Base-by-base conservation (phyloP, 37 sponge, comb jelly and placozoan species). In the Beroe forskalii region DNA sequence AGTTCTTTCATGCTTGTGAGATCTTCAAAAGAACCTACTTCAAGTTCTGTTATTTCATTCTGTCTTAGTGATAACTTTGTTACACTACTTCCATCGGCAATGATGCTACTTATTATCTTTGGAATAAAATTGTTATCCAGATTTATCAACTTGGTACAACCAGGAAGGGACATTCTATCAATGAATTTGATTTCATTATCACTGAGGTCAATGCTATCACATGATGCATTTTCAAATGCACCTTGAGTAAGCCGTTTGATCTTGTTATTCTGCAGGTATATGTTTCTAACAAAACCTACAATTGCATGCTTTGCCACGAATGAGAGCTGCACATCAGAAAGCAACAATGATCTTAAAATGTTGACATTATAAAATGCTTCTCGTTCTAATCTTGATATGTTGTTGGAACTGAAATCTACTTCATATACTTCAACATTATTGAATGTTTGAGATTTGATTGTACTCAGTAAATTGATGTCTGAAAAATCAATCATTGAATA, bases 91-190 rank as follows among this genome's bases (percentile, higher is more conserved):
- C 72, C 72, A 33, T 19, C 32, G 17, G 32, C 72, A 32, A 69
- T 69, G 72, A 69, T 69, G 19, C 32, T 37, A 0, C 32, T 35
- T 1, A 69, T 69, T 20, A 27, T 32, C 32, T 32, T 69, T 28
- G 72, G 72, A 69, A 69, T 69, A 9, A 69, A 32, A 35, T 69
- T 69, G 72, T 69, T 32, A 69, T 69, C 39, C 38, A 69, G 39
- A 1, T 69, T 69, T 27, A 69, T 36, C 39, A 17, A 33, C 19
- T 69, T 36, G 1, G 72, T 69, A 33, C 72, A 69, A 6, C 32
- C 72, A 33, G 72, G 72, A 32, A 69, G 39, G 6, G 72, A 69
- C 4, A 32, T 69, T 17, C 38, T 31, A 37, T 69, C 72, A 69
- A 69, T 32, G 32, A 36, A 69, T 17, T 32, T 36, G 1, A 69